phyloP scores from a whole-genome alignment of 2,888 invertebrate genomes.

The Hipparchia sbordonii region DNA sequence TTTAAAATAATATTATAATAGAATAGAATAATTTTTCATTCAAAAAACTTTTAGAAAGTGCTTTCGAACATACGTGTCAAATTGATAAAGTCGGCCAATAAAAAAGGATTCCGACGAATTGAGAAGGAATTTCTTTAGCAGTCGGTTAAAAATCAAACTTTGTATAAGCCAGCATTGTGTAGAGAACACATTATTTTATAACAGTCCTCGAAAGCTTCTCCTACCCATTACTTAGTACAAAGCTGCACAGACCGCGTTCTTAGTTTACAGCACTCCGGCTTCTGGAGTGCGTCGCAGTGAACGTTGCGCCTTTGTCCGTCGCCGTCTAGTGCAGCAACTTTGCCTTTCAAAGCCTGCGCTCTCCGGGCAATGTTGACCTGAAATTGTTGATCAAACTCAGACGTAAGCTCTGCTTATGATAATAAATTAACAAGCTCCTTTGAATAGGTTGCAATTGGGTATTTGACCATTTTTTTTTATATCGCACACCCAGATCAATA shows the following conservation, averaged over 20 bases:
- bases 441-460: neutral
- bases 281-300: slow-evolving; percentile 46
- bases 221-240: slow-evolving; percentile 3
- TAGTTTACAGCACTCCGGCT: slow-evolving; percentile 31
- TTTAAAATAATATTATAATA: no score
- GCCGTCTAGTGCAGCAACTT: slow-evolving; percentile 4
- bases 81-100: no score
- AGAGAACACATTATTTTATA: no score
- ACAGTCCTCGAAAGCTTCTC: no score
- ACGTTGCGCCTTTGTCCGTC: slow-evolving; percentile 17
- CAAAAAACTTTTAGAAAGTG: no score
- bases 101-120: no score
- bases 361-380: neutral
- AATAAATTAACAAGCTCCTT: neutral
- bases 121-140: no score
- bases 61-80: no score
- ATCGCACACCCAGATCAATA: no score
- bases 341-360: slow-evolving; percentile 4
- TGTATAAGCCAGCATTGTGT: no score
- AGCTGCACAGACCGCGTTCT: neutral
- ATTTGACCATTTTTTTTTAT: neutral
- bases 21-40: no score
- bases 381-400: slow-evolving; percentile 8
- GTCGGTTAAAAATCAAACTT: no score
- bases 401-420: neutral